Evolutionary conservation across 2,797 vertebrate species (phyloP).

Genomic region (Emys orbicularis): DNA sequence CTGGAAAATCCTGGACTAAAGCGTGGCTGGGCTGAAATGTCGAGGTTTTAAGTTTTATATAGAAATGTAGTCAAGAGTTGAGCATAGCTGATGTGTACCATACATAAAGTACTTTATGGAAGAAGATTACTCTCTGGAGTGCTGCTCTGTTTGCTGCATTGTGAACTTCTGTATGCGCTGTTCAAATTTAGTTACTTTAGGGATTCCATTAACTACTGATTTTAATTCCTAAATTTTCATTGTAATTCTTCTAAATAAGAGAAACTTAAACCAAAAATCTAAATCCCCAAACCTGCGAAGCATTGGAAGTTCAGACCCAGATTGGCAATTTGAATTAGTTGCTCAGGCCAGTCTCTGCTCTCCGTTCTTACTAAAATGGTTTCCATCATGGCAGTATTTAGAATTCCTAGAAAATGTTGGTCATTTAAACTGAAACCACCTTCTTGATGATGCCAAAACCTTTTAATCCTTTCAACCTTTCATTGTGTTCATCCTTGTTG

Average conservation of each 20-base stretch:
- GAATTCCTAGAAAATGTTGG: not conserved
- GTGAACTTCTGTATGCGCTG: not conserved
- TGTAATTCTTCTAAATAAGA: not conserved
- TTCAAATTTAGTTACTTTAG: not conserved
- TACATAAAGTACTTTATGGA: not conserved
- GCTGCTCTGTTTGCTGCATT: constrained; percentile 10
- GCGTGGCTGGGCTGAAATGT: not conserved
- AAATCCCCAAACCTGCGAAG: not conserved
- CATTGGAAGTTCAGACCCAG: not conserved
- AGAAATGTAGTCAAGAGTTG: not conserved
- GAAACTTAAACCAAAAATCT: constrained; percentile 10
- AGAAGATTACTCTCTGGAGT: not conserved
- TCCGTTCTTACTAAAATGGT: not conserved
- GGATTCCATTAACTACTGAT: not conserved
- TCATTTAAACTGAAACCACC: not conserved
- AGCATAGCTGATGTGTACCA: not conserved
- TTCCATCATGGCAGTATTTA: not conserved
- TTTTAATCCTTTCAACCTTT: not conserved
- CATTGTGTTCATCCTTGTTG: not conserved
- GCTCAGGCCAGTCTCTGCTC: not conserved
- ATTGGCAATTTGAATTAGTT: not conserved
- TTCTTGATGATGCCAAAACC: not conserved
- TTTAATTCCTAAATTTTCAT: constrained; percentile 9
- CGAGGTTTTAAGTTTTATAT: not conserved
- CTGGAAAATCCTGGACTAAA: not conserved